Base-by-base conservation (phyloP, 64 coral and sea anemone genomes). In the Montipora efflorescens region DNA sequence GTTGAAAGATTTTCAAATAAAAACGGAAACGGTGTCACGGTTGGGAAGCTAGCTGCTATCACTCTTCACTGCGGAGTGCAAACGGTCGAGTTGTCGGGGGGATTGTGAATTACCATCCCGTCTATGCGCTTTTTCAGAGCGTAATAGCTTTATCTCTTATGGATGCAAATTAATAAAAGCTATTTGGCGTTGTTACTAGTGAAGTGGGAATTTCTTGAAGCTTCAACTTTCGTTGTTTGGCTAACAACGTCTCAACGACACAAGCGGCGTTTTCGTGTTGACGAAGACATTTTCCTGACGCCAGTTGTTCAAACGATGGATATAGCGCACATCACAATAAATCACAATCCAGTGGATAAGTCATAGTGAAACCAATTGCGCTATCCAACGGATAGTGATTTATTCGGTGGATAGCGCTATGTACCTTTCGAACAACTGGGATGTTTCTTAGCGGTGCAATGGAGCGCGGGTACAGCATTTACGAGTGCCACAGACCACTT, bases 101-200 rank as follows among this genome's bases (percentile, higher is more conserved):
- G 64, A 82, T 82, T 43, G 10, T 10, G 8, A 5, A 16, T 10
- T 46, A 11, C 11, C 12, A 28, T 0, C 11, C 22, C 76, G 76
- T 1, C 5, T 49, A 47, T 76, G 36, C 36, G 36, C 11, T 78
- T 4, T 49, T 49, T 18, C 49, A 47, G 11, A 45, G 45, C 8
- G 15, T 47, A 78, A 66, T 16, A 5, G 28, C 2, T 8, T 59
- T 46, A 64, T 49, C 46, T 71, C 3, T 8, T 51, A 7, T 45
- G 19, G 70, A 86, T 86, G 82, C 82, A 86, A 86, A 86, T 86
- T 71, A 86, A 20, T 2, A 71, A 50, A 71, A 86, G 44, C 21
- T 16, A 84, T 36, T 71, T 71, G 66, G 66, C 66, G 12, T 86
- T 86, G 70, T 86, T 46, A 71, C 66, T 45, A 20, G 55, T 64